A percentile compares a stretch with the other conserved stretches of the same genome.
Conservation (phyloP, 30 jellyfish, hydroid and myxozoan species). For the Sanderia malayensis region DNA sequence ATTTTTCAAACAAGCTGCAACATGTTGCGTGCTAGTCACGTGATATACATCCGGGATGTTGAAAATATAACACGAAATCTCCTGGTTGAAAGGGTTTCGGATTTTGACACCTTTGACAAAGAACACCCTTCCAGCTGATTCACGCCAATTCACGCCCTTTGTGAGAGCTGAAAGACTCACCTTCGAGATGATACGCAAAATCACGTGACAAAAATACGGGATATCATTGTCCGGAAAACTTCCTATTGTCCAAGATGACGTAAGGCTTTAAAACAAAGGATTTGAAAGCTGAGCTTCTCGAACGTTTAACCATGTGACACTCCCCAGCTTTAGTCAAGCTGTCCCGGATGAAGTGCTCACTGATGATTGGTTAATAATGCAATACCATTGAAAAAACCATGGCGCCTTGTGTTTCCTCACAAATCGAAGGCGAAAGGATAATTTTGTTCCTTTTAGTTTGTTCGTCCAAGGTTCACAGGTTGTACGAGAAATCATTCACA, state of each 20-base stretch:
- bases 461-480: too few relatives aligned
- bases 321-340: slow-evolving; percentile 33
- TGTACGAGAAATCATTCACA: not conserved
- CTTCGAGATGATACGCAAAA: too few relatives aligned
- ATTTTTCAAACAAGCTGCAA: too few relatives aligned
- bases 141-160: too few relatives aligned
- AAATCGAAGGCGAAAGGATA: not conserved
- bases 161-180: too few relatives aligned
- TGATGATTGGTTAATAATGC: slow-evolving; percentile 34
- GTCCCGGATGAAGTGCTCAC: slow-evolving; percentile 52
- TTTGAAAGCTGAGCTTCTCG: not conserved
- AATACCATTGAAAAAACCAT: slow-evolving; percentile 38
- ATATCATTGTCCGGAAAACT: not conserved
- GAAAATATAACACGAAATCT: too few relatives aligned
- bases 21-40: too few relatives aligned
- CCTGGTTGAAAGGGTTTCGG: too few relatives aligned
- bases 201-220: not conserved
- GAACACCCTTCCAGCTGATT: too few relatives aligned
- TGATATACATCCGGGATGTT: too few relatives aligned
- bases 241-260: slow-evolving; percentile 2
- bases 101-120: too few relatives aligned
- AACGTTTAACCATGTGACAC: slow-evolving; percentile 60
- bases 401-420: slow-evolving; percentile 69
- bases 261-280: not conserved
- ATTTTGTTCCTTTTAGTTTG: not conserved